These are phyloP conservation scores for Steinernema carpocapsae DNA, from an alignment of 2,888 invertebrate genomes.

Conservation along the genomic window DNA sequence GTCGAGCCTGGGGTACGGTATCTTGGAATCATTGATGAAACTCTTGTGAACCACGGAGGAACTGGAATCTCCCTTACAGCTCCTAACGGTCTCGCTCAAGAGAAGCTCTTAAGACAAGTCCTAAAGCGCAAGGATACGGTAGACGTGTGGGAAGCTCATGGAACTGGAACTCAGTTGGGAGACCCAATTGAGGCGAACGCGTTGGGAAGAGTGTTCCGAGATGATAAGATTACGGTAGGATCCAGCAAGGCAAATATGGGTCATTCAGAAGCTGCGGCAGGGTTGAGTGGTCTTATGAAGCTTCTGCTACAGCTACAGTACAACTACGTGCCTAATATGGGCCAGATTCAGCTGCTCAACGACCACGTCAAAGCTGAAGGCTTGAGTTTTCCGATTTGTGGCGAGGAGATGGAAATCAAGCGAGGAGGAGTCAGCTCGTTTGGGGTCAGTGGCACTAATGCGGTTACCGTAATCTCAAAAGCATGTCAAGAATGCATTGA, in stretches of 20 bases:
- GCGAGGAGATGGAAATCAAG: neutral
- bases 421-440: slow-evolving; percentile 63
- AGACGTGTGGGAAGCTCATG: slow-evolving; percentile 68
- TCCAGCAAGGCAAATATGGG: slow-evolving; percentile 60
- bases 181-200: slow-evolving; percentile 68
- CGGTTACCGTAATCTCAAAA: slow-evolving; percentile 50
- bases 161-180: slow-evolving; percentile 68
- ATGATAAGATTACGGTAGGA: slow-evolving; percentile 44
- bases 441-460: slow-evolving; percentile 67
- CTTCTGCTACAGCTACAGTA: slow-evolving; percentile 52
- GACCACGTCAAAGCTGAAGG: slow-evolving; percentile 53
- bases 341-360: slow-evolving; percentile 61
- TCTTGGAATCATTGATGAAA: slow-evolving; percentile 57
- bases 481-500: neutral
- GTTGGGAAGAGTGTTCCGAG: slow-evolving; percentile 49
- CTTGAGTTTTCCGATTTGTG: neutral
- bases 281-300: slow-evolving; percentile 63
- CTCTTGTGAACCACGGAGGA: slow-evolving; percentile 69
- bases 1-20: slow-evolving; percentile 41
- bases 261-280: slow-evolving; percentile 66
- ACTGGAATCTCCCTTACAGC: slow-evolving; percentile 66
- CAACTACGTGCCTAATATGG: slow-evolving; percentile 54
- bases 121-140: slow-evolving; percentile 38
- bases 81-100: slow-evolving; percentile 65
- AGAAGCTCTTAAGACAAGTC: slow-evolving; percentile 48